Percentiles rank a stretch among this genome's conserved stretches.
Conservation (phyloP, 2,888 invertebrate genomes). For the Watsonalla binaria region DNA sequence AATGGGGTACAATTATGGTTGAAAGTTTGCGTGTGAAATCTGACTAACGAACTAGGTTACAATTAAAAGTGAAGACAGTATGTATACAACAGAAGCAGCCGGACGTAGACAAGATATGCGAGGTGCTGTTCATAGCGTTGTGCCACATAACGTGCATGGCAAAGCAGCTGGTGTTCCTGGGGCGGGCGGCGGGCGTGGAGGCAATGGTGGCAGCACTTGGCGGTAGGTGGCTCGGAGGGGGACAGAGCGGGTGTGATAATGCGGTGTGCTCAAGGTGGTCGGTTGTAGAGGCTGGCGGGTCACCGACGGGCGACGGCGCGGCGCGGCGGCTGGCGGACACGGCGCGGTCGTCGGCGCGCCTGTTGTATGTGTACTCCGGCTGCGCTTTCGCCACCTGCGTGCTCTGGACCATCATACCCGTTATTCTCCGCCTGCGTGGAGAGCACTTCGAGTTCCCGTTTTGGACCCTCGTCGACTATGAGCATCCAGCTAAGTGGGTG, state of each 20-base stretch:
- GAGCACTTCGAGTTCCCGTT: slow-evolving; percentile 42
- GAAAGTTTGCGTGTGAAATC: too few relatives aligned
- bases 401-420: slow-evolving; percentile 52
- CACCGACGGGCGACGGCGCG: slow-evolving; percentile 6
- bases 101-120: too few relatives aligned
- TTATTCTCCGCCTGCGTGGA: slow-evolving; percentile 28
- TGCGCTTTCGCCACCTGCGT: slow-evolving; percentile 54
- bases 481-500: too few relatives aligned
- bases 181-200: slow-evolving; percentile 24
- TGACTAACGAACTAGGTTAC: too few relatives aligned
- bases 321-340: slow-evolving; percentile 19
- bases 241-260: too few relatives aligned
- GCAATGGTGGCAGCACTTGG: slow-evolving; percentile 19
- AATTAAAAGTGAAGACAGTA: too few relatives aligned
- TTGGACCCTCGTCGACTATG: slow-evolving; percentile 21
- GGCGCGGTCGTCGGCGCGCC: slow-evolving; percentile 26
- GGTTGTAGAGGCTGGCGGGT: slow-evolving; percentile 18
- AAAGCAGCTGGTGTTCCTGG: slow-evolving; percentile 53
- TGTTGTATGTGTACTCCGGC: slow-evolving; percentile 32
- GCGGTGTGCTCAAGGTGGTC: too few relatives aligned
- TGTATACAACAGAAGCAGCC: too few relatives aligned
- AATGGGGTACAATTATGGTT: too few relatives aligned
- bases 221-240: too few relatives aligned
- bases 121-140: slow-evolving; percentile 58
- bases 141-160: slow-evolving; percentile 56